Base-by-base conservation (phyloP, 2,888 invertebrate species). In the Megalurothrips usitatus region DNA sequence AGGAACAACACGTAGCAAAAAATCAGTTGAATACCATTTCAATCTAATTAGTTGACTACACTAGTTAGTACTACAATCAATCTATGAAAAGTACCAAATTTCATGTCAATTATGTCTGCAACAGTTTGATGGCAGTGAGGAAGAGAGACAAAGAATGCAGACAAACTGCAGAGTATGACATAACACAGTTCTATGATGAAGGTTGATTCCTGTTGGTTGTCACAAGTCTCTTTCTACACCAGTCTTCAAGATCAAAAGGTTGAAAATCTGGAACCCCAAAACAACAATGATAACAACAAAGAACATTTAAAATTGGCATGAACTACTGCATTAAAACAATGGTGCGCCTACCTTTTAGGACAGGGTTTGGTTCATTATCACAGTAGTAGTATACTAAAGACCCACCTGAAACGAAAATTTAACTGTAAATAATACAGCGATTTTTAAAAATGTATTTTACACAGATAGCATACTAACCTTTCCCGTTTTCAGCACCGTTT, bases 211-310 rank as follows among this genome's bases (percentile, higher is more conserved):
- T 75, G 23, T 75, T 75, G 68, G 68, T 26, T 11, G 68, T 12
- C 26, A 82, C 82, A 79, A 82, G 52, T 47, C 82, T 79, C 58
- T 83, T 82, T 48, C 83, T 82, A 82, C 83, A 83, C 82, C 82
- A 83, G 34, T 81, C 82, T 81, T 83, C 83, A 19, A 83, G 80
- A 48, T 83, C 83, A 82, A 83, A 83, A 52, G 83, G 83, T 78
- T 83, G 82, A 82, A 83, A 83, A 82, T 83, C 83, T 83, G 82
- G 14, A 81, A 80, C 9, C 34, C 8, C 63, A 52, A 47, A 79
- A 10, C 75, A 52, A 82, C 17, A n/a, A 58, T 0, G 19, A 28
- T 47, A 23, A 14, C 47, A 47, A 9, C n/a, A 23, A 9, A 78
- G 19, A 78, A 78, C 10, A 17, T 0, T 75, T 75, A 26, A 43